A percentile compares a stretch with the other conserved stretches of the same genome.
Conservation (phyloP, 2,797 vertebrate species). For the Ptychobarbus kaznakovi region DNA sequence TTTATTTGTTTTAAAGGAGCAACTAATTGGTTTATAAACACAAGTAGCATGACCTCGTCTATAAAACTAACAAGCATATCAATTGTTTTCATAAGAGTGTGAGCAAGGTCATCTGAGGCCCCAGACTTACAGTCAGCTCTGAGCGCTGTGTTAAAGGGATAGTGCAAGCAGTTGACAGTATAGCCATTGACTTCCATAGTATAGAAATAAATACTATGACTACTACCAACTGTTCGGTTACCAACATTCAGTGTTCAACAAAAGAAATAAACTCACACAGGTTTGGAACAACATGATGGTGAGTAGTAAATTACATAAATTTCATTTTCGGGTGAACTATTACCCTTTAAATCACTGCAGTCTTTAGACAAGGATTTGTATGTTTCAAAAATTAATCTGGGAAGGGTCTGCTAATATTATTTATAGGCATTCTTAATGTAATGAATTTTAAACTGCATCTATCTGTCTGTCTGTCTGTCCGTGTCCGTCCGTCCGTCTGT, state of each 20-base stretch:
- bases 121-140: constrained; percentile 5
- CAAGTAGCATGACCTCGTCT: neutral
- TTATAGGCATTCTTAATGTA: no score
- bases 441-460: no score
- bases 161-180: neutral
- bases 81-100: neutral
- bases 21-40: neutral
- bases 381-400: no score
- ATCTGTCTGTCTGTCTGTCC: no score
- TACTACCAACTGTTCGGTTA: neutral
- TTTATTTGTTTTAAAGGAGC: neutral
- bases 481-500: no score
- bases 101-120: constrained; percentile 9
- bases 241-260: neutral
- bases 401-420: no score
- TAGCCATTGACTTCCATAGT: neutral
- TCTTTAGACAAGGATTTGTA: neutral
- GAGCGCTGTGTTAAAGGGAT: neutral
- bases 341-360: neutral
- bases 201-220: neutral
- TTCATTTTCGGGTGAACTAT: neutral
- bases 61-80: neutral
- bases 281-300: neutral
- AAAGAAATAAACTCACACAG: neutral
- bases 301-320: neutral